Evolutionary conservation across 2,888 invertebrate genomes (phyloP).

Genomic region (Gymnosoma rotundatum): DNA sequence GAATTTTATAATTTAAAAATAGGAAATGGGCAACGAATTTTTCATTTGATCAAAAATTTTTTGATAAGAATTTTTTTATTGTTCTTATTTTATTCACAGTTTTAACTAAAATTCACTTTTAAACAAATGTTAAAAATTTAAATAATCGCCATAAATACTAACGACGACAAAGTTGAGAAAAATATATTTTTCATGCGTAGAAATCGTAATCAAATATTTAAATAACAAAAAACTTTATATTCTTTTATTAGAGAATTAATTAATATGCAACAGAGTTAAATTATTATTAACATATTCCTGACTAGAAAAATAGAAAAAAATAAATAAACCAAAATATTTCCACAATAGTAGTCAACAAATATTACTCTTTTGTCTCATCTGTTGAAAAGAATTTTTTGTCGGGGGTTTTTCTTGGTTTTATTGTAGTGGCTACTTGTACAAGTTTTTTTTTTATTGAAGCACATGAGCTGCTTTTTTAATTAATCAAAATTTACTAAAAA

Average conservation of each 20-base stretch:
- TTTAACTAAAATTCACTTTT: background rate
- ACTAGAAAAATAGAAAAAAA: no score
- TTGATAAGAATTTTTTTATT: background rate
- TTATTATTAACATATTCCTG: no score
- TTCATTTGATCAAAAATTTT: background rate
- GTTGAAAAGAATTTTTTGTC: no score
- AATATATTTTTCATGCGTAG: background rate
- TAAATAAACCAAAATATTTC: no score
- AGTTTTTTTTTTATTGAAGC: background rate
- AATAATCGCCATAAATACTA: background rate
- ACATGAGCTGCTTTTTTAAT: slow-evolving; percentile 61
- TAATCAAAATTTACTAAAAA: slow-evolving; percentile 24
- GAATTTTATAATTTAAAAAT: background rate
- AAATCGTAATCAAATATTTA: background rate
- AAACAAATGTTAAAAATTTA: background rate
- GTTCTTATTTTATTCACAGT: background rate
- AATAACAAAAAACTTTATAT: background rate
- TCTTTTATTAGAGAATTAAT: background rate
- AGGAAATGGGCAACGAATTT: background rate
- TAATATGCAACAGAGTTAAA: background rate
- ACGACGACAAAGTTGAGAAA: background rate
- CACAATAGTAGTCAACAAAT: no score
- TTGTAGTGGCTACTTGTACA: no score
- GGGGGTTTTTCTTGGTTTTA: background rate
- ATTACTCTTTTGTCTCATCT: no score